A percentile compares a stretch with the other conserved stretches of the same genome.
Evolutionary conservation across 2,797 vertebrate genomes (phyloP).

Genomic region (Ambastaia sidthimunki): DNA sequence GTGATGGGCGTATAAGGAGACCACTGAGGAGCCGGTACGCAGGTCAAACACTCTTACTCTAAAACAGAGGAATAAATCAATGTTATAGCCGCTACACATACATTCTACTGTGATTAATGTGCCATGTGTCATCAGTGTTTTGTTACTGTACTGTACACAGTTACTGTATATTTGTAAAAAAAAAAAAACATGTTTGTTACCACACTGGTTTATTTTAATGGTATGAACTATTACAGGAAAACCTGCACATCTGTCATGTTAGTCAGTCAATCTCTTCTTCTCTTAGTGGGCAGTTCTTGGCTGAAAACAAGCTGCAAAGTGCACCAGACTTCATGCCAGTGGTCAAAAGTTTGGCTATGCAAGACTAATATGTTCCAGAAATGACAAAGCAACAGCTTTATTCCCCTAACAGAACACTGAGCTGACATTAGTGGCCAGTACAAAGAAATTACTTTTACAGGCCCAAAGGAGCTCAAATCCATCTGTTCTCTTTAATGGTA

Average conservation of each 20-base stretch:
- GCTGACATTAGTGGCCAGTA: slow-evolving; percentile 46
- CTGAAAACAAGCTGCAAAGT: slow-evolving; percentile 17
- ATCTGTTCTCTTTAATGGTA: slow-evolving; percentile 81
- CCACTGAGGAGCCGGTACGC: slow-evolving; percentile 72
- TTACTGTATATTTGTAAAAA: background rate
- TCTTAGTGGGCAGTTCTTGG: background rate
- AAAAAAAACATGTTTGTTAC: background rate
- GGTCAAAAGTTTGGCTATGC: background rate
- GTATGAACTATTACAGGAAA: background rate
- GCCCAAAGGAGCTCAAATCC: slow-evolving; percentile 72
- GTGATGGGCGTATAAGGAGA: slow-evolving; percentile 88
- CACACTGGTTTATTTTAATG: background rate
- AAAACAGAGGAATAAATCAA: background rate
- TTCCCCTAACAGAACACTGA: slow-evolving; percentile 23
- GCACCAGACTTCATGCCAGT: background rate
- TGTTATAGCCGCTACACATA: background rate
- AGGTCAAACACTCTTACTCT: slow-evolving; percentile 92
- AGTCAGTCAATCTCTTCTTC: background rate
- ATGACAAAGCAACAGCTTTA: slow-evolving; percentile 9
- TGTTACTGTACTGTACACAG: background rate
- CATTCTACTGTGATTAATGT: background rate
- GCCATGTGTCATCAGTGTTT: background rate
- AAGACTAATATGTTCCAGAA: slow-evolving; percentile 6
- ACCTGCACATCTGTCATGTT: background rate
- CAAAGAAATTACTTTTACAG: slow-evolving; percentile 54